Evolutionary conservation across 1,140 invertebrate genomes (phyloP).

Genomic region (Drosophila guanche): DNA sequence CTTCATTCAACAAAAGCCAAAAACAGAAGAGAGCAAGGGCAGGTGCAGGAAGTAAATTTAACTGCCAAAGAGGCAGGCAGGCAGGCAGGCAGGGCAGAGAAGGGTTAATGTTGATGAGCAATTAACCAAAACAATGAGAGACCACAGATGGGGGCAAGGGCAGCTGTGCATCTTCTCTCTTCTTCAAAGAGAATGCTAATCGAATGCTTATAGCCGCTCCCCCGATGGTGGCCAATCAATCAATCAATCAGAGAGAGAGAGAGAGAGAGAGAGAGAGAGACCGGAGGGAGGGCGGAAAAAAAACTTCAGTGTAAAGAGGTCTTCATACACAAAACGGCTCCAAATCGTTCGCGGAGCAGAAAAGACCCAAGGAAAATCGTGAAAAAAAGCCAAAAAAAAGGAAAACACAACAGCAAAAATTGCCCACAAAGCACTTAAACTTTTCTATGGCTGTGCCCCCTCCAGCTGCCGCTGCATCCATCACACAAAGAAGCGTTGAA

Average conservation of each 20-base stretch:
- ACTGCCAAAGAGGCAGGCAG: background rate
- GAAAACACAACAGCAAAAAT: conserved; percentile 43
- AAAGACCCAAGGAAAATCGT: conserved; percentile 19
- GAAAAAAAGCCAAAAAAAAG: conserved; percentile 15
- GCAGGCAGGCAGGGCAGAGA: conserved; percentile 4
- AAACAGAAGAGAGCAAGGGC: background rate
- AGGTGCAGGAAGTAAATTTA: conserved; percentile 15
- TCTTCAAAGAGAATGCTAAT: conserved; percentile 56
- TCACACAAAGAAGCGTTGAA: conserved; percentile 75
- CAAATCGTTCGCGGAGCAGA: conserved; percentile 23
- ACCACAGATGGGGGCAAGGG: background rate
- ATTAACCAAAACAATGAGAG: conserved; percentile 49
- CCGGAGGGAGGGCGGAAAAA: background rate
- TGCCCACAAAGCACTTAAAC: conserved; percentile 76
- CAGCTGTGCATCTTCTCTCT: background rate
- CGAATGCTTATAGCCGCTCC: conserved; percentile 67
- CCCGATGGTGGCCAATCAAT: conserved; percentile 60
- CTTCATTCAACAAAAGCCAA: no score
- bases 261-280: background rate
- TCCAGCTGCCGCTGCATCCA: conserved; percentile 27
- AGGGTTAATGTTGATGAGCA: conserved; percentile 40
- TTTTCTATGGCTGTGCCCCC: conserved; percentile 61
- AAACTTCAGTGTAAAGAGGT: conserved; percentile 27
- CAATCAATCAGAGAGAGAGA: conserved; percentile 39
- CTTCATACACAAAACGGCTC: conserved; percentile 41